Evolutionary conservation across 2,888 invertebrate species (phyloP).

Genomic region (Automeris io): DNA sequence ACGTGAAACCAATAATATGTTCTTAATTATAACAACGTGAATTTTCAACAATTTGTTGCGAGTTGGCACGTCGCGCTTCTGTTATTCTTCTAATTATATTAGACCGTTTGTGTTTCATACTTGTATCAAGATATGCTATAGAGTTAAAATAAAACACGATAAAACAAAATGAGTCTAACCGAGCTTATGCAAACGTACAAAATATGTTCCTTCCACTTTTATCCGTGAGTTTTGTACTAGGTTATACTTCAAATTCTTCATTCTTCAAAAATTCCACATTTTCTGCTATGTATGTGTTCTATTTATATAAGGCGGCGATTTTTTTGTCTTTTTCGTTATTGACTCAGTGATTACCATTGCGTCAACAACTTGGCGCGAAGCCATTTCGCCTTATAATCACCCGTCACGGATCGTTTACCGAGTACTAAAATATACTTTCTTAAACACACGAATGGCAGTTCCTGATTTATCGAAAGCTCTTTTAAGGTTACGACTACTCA

Average conservation of each 20-base stretch:
- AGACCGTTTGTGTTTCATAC: too few species aligned
- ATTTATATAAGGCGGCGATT: not conserved
- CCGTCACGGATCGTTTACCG: constrained; percentile 5
- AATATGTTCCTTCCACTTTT: not conserved
- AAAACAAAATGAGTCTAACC: too few species aligned
- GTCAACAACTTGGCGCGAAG: constrained; percentile 42
- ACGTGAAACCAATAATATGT: not conserved
- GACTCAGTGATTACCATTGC: constrained; percentile 25
- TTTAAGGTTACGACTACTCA: too few species aligned
- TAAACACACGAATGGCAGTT: constrained; percentile 4
- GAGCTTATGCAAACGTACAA: too few species aligned
- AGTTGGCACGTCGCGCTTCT: too few species aligned
- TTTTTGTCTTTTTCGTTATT: not conserved
- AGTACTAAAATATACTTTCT: constrained; percentile 9
- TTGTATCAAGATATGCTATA: too few species aligned
- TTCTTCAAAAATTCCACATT: not conserved
- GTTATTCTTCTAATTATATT: too few species aligned
- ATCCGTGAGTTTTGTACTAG: not conserved
- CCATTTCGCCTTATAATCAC: constrained; percentile 28
- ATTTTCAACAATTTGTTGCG: too few species aligned
- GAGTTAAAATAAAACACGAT: too few species aligned
- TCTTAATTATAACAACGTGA: too few species aligned
- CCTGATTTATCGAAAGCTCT: too few species aligned
- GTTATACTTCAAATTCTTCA: not conserved
- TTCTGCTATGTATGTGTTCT: not conserved